A percentile compares a stretch with the other conserved stretches of the same genome.
phyloP scores from a whole-genome alignment of 2,888 invertebrate species.

The Meiosimyza platycephala region DNA sequence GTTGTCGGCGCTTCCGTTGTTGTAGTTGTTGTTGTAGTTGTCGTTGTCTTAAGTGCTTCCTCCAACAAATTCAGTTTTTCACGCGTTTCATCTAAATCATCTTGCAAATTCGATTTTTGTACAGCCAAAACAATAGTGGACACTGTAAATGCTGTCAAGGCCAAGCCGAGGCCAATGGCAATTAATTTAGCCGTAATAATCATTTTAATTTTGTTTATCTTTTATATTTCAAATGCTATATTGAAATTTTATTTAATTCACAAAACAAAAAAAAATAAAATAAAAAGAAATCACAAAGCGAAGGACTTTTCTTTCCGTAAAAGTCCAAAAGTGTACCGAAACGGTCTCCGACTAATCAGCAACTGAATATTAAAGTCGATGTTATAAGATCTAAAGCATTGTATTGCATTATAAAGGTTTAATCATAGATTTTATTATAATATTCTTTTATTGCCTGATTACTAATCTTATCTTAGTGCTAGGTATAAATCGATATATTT shows the following conservation, averaged over 20 bases:
- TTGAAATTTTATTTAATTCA: no score
- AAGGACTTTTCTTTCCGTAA: no score
- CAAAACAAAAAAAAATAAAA: no score
- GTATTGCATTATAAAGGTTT: no score
- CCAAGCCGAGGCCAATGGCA: constrained; percentile 56
- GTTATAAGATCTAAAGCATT: neutral
- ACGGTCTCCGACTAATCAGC: neutral
- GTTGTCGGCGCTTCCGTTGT: constrained; percentile 33
- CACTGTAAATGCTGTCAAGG: constrained; percentile 67
- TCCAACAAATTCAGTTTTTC: constrained; percentile 56
- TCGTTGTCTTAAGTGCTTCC: constrained; percentile 44
- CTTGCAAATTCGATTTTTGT: constrained; percentile 59
- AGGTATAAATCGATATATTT: no score
- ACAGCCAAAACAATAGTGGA: constrained; percentile 71
- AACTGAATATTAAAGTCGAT: neutral
- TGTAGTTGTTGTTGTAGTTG: constrained; percentile 45
- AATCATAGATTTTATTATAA: no score
- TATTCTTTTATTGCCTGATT: constrained; percentile 37
- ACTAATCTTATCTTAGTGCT: constrained; percentile 52
- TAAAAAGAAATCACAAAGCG: no score
- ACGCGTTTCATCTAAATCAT: constrained; percentile 55
- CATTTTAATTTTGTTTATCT: constrained; percentile 47
- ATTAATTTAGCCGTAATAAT: constrained; percentile 59
- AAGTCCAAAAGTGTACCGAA: neutral
- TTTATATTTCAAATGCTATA: no score